phyloP scores from a whole-genome alignment of 2,113 vertebrate species.

The Aegotheles bennettii region DNA sequence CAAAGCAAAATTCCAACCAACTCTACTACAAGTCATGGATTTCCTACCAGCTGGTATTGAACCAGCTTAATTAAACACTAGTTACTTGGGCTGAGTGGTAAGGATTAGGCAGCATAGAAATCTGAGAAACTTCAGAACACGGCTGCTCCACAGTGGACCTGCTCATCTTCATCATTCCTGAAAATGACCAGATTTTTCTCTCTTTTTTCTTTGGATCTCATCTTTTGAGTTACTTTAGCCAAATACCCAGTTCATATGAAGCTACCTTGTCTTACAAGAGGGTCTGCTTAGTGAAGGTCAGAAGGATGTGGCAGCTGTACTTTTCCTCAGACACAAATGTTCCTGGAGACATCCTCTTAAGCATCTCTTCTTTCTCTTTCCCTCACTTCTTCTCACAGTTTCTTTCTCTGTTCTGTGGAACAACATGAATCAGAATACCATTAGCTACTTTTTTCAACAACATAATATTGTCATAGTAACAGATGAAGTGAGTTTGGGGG shows the following conservation, averaged over 20 bases:
- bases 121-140: background rate
- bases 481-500: background rate
- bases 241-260: background rate
- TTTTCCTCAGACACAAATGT: background rate
- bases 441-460: slow-evolving; percentile 49
- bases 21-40: background rate
- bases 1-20: background rate
- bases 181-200: background rate
- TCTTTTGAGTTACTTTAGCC: background rate
- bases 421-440: slow-evolving; percentile 26
- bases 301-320: background rate
- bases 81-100: background rate
- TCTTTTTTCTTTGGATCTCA: background rate
- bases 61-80: background rate
- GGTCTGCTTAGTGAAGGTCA: background rate
- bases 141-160: background rate
- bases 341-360: background rate
- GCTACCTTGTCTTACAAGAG: background rate
- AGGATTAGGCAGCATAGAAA: background rate
- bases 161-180: background rate
- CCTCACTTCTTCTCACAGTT: slow-evolving; percentile 26
- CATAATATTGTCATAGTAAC: slow-evolving; percentile 3
- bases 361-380: background rate
- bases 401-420: slow-evolving; percentile 9
- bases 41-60: background rate